Base-by-base conservation (phyloP, 2,113 vertebrate species). In the Morphnarchus princeps region DNA sequence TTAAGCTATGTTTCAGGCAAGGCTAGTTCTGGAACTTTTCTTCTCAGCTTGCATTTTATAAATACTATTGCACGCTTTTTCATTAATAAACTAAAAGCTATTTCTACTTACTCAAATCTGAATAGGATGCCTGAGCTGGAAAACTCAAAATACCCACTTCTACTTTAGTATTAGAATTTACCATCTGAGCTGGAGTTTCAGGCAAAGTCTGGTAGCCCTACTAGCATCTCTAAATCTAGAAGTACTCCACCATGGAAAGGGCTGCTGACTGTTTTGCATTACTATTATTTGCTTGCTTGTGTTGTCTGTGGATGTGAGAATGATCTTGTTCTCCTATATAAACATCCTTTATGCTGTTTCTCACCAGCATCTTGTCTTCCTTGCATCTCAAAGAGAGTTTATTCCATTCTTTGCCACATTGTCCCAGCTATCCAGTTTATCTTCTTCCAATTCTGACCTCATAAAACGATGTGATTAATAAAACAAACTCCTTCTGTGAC, bases 391-490 rank as follows among this genome's bases (percentile, higher is more conserved):
- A 43, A 62, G 22, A 28, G 22, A 28, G 67, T 80, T 96, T 96
- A 94, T 93, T 95, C 62, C 38, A 38, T 83, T 95, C 36, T 96
- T 95, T 92, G 74, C 62, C 87, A 73, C 89, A 45, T 85, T 22
- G 5, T 76, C 49, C 28, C 84, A 38, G 29, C 40, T 84, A 63
- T 92, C 82, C 47, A 34, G 10, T 95, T 93, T 71, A 70, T 95
- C 72, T 76, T 58, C 11, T 77, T 83, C 54, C 43, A 74, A 50
- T 91, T 92, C 86, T 91, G 73, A 62, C 36, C 80, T 92, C 82
- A 85, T 96, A 82, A 96, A 97, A 83, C 40, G 9, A 50, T 94
- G 57, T 78, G 61, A 97, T 94, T 96, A 97, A 90, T 96, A 91
- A 95, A 96, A 82, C n/a, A 97, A 97, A 91, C 42, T 88, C 58